Evolutionary conservation across 2,888 invertebrate species (phyloP).

Genomic region (Strigamia transsilvanica): DNA sequence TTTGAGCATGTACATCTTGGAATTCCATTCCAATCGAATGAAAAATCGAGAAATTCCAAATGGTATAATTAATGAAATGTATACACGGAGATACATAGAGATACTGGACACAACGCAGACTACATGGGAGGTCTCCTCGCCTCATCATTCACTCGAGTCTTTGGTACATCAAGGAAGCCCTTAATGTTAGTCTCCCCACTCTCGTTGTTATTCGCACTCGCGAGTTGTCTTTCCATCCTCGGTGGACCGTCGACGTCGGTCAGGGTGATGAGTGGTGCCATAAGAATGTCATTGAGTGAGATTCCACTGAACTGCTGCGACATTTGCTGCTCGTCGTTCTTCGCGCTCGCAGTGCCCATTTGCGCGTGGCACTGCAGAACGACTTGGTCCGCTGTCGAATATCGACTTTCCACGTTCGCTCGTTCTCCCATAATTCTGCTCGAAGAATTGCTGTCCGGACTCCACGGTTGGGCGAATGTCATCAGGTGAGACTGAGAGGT

Average conservation of each 20-base stretch:
- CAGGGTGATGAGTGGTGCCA: not conserved
- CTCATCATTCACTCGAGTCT: not conserved
- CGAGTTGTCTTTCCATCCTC: not conserved
- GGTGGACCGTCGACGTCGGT: constrained; percentile 16
- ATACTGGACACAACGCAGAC: too few relatives aligned
- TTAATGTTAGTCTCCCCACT: not conserved
- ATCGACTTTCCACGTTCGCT: not conserved
- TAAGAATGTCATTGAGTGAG: not conserved
- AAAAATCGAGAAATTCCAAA: not conserved
- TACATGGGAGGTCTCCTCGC: constrained; percentile 1
- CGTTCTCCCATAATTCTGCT: not conserved
- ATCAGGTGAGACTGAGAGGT: constrained; percentile 30
- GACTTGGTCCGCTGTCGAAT: not conserved
- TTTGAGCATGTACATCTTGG: not conserved
- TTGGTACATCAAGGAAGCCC: constrained; percentile 24
- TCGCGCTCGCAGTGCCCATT: not conserved
- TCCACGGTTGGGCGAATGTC: constrained; percentile 35
- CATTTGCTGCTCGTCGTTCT: not conserved
- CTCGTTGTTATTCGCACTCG: not conserved
- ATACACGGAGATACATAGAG: not conserved
- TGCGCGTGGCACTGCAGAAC: not conserved
- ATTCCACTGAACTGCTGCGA: not conserved
- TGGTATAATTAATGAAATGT: not conserved
- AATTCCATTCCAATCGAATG: not conserved
- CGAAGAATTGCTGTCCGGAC: not conserved